Conservation (phyloP, 2,888 invertebrate species). For the Phoenoteleia sp. region DNA sequence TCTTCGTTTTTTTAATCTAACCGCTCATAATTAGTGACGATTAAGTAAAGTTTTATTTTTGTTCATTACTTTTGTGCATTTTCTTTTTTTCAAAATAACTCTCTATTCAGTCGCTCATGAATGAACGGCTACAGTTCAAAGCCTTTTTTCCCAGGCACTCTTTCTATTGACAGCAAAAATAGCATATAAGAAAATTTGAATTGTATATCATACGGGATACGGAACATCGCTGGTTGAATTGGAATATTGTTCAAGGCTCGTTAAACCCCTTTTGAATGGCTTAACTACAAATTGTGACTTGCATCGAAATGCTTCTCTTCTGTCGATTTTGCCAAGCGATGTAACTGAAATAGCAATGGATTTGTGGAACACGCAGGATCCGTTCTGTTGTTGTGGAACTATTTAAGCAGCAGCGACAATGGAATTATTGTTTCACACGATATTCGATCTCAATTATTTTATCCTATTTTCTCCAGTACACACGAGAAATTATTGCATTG, state of each 20-base stretch:
- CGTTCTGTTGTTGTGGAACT: slow-evolving; percentile 21
- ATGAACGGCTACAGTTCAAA: too few relatives aligned
- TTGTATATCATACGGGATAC: slow-evolving; percentile 41
- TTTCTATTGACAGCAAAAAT: slow-evolving; percentile 16
- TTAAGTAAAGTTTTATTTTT: too few relatives aligned
- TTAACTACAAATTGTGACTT: slow-evolving; percentile 49
- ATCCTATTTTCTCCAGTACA: too few relatives aligned
- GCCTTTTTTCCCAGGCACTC: neutral
- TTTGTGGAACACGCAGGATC: slow-evolving; percentile 21
- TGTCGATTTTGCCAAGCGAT: slow-evolving; percentile 34
- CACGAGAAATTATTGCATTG: too few relatives aligned
- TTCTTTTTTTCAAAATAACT: too few relatives aligned
- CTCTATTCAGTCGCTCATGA: too few relatives aligned
- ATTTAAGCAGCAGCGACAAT: slow-evolving; percentile 23
- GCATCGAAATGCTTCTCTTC: slow-evolving; percentile 37
- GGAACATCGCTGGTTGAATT: slow-evolving; percentile 23
- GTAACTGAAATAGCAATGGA: slow-evolving; percentile 29
- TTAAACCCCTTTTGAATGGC: slow-evolving; percentile 40
- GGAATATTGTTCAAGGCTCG: slow-evolving; percentile 46
- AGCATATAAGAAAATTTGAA: slow-evolving; percentile 37
- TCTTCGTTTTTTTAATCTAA: neutral
- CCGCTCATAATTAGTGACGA: slow-evolving; percentile 26
- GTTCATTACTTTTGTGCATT: too few relatives aligned
- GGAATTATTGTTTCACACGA: slow-evolving; percentile 15
- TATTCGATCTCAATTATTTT: neutral